These are phyloP conservation scores for Ooceraea biroi DNA, from an alignment of 1,140 invertebrate species.

Conservation along the genomic window DNA sequence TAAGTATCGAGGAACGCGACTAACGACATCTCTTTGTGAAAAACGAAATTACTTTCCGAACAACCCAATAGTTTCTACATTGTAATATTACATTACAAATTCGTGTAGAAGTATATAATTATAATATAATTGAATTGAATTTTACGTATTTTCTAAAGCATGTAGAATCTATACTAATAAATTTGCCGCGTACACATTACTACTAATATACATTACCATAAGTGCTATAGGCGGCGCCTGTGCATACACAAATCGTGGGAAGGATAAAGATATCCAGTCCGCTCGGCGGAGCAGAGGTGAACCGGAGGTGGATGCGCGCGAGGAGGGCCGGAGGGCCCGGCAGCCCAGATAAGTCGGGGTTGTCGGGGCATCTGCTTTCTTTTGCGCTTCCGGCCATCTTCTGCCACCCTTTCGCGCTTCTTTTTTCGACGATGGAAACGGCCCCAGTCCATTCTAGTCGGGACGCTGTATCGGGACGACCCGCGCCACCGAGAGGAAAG, in stretches of 20 bases:
- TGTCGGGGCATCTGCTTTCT: conserved; percentile 78
- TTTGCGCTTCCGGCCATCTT: conserved; percentile 77
- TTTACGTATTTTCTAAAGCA: too few species aligned
- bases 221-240: too few species aligned
- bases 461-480: conserved; percentile 77
- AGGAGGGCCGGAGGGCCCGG: conserved; percentile 48
- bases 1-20: too few species aligned
- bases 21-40: too few species aligned
- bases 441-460: conserved; percentile 76
- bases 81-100: too few species aligned
- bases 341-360: conserved; percentile 81
- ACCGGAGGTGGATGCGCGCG: background rate
- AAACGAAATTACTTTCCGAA: too few species aligned
- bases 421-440: conserved; percentile 73
- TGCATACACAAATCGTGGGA: background rate
- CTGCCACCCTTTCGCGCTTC: conserved; percentile 73
- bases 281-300: conserved; percentile 25
- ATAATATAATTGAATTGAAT: too few species aligned
- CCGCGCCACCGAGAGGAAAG: conserved; percentile 1
- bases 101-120: too few species aligned
- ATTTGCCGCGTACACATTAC: too few species aligned
- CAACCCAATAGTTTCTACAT: too few species aligned
- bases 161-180: too few species aligned
- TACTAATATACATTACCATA: too few species aligned
- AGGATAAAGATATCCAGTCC: background rate